A percentile compares a stretch with the other conserved stretches of the same genome.
Conservation (phyloP, 2,113 vertebrate genomes). For the Chaetorhynchus papuensis region DNA sequence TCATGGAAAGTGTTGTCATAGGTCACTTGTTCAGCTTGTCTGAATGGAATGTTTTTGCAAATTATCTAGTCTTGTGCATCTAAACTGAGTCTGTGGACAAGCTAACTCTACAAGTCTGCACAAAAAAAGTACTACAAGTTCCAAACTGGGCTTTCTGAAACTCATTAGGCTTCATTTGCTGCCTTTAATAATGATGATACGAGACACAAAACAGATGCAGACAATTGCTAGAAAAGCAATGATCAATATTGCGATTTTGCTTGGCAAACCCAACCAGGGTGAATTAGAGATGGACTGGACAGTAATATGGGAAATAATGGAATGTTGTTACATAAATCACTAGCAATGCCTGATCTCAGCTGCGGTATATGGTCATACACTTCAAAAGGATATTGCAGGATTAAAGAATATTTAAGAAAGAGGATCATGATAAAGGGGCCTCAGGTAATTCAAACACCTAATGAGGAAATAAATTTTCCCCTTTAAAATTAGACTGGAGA, state of each 20-base stretch:
- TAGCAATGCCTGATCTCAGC: background rate
- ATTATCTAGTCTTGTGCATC: background rate
- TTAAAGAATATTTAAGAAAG: background rate
- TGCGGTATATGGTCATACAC: background rate
- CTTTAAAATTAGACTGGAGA: background rate
- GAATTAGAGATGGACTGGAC: background rate
- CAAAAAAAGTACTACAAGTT: fast-evolving
- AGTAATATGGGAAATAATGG: background rate
- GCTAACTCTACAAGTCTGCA: background rate
- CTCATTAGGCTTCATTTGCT: background rate
- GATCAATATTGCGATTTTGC: background rate
- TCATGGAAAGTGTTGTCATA: background rate
- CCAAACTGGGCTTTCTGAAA: background rate
- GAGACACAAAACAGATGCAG: background rate
- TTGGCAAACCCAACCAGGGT: background rate
- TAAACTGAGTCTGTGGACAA: background rate
- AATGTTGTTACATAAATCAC: background rate
- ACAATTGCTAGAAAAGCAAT: background rate
- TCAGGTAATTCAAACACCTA: background rate
- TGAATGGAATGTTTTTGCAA: background rate
- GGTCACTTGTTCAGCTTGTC: background rate
- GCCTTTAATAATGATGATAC: background rate
- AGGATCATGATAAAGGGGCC: background rate
- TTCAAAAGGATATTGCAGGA: background rate
- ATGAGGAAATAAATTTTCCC: background rate